Base-by-base conservation (phyloP, 2,797 vertebrate genomes). In the Sphaeramia orbicularis region DNA sequence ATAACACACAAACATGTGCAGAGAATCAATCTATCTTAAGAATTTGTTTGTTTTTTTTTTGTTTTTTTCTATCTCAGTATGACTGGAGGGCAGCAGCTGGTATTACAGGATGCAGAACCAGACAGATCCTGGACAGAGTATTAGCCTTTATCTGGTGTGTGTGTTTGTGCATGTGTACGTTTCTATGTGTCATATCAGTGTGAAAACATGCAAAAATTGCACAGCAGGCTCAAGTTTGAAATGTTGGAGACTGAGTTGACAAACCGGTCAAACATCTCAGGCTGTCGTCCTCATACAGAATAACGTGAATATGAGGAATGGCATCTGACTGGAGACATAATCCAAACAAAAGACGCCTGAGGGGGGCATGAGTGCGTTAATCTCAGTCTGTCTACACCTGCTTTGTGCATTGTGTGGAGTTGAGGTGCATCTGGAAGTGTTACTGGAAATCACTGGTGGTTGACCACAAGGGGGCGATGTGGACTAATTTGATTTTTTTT, bases 71-170 rank as follows among this genome's bases (percentile, higher is more conserved):
- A 2, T 69, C 49, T 52, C 59, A 55, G 77, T 63, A 2, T 78
- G 78, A 41, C 86, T 74, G n/a, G 18, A 78, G 68, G 85, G 85
- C 78, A 87, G 71, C 91, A 90, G 89, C 88, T 90, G 89, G 61
- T 54, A 24, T 30, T 42, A 64, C 89, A 89, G 90, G 90, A 92
- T 88, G 73, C 67, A 61, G 52, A 44, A 19, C 74, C 79, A 91
- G 90, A 88, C 84, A 76, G 56, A 80, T 92, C 91, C 87, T 89
- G 83, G 65, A 83, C 58, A 81, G 53, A 69, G 81, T 78, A 74
- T 85, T 79, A 80, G 24, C 47, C 45, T 78, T 69, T 67, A 50
- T 65, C n/a, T 58, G 40, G 24, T 45, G 18, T 64, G 60, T 77
- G 58, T 65, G 4, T 44, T 27, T 63, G 53, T 55, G 45, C 51